Evolutionary conservation across 1,140 invertebrate genomes (phyloP).

Genomic region (Eupristina koningsbergeri): DNA sequence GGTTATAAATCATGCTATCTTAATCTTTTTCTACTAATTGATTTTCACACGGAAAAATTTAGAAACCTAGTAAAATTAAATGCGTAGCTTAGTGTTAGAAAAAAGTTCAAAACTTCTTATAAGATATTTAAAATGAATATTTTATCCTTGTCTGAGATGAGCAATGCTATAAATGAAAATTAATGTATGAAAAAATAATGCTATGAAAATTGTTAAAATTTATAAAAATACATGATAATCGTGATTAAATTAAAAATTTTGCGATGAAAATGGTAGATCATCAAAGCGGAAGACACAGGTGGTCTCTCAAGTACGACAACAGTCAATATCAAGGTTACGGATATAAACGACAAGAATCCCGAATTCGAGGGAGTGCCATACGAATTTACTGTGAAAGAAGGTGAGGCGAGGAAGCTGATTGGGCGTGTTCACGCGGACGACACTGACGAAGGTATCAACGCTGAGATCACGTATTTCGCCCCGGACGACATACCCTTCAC

Average conservation of each 20-base stretch:
- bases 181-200: no score
- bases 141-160: no score
- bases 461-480: conserved; percentile 80
- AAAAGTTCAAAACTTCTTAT: no score
- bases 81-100: no score
- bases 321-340: conserved; percentile 90
- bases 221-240: no score
- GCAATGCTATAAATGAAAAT: no score
- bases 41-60: neutral
- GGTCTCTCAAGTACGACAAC: conserved; percentile 86
- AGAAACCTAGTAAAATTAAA: neutral
- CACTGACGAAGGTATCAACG: conserved; percentile 82
- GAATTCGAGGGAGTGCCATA: conserved; percentile 86
- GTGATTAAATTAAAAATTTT: neutral
- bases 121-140: no score
- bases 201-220: no score
- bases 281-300: conserved; percentile 89
- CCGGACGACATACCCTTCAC: conserved; percentile 84
- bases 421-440: conserved; percentile 89
- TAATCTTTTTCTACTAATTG: neutral
- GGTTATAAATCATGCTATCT: neutral
- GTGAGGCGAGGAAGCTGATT: conserved; percentile 78
- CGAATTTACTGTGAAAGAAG: conserved; percentile 87
- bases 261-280: conserved; percentile 76
- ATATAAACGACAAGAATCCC: conserved; percentile 92